Base-by-base conservation (phyloP, 2,113 vertebrate species). In the Aegotheles bennettii region DNA sequence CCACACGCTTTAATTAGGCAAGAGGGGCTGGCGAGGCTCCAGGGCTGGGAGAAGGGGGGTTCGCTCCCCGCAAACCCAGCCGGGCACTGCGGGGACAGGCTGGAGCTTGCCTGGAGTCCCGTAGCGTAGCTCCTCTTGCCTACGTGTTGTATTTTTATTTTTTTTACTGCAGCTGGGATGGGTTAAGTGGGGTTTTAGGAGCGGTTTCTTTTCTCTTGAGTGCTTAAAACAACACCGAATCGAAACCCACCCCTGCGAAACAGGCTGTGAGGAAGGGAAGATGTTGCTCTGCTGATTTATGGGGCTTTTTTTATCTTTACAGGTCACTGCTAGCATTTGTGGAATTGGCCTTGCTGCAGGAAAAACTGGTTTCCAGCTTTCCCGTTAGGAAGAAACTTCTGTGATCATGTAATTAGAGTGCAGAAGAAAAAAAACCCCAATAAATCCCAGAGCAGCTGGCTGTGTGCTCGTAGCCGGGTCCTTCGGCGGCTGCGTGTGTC, bases 361-460 rank as follows among this genome's bases (percentile, higher is more conserved):
- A 90, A 91, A 89, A 94, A 90, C 85, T 93, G 69, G 92, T 94
- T 94, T 94, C 51, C 68, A 74, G 76, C 76, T 31, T 69, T 92
- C 83, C 79, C 5, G 0, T 84, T 90, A 84, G 68, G 86, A 92
- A 80, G 71, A 86, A 95, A 89, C 68, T 59, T 74, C 45, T 81
- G 75, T 0, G 0, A 35, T 35, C 3, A 0, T 74, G 76, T 77
- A 70, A 83, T 86, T 90, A 42, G 92, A 90, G 61, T 1, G 29
- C 63, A 86, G 64, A 19, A 54, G 26, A 7, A 53, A 48, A 50
- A 36, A 15, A 43, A 45, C 43, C 43, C 1, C 14, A 50, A 42
- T 26, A 42, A 67, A n/a, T 64, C 53, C 40, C 28, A 35, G 51
- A 36, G 81, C 74, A 91, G 56, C 74, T 93, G 63, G 3, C 67